phyloP scores from a whole-genome alignment of 1,140 invertebrate genomes.

The Saccostrea glomerata region DNA sequence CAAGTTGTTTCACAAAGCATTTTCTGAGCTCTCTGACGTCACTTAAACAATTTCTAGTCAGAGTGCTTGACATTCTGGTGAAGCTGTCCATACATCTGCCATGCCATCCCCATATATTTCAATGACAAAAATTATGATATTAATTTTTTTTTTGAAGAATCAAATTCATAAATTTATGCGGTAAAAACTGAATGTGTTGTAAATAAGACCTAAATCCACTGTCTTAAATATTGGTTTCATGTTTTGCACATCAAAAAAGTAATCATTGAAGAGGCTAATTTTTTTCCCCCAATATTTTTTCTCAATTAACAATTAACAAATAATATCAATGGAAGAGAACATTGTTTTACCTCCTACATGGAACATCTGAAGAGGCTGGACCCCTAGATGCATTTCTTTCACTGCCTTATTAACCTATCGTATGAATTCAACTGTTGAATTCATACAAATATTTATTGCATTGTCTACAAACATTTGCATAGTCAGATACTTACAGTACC shows the following conservation, averaged over 20 bases:
- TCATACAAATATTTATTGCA: constrained; percentile 74
- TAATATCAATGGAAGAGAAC: too few species aligned
- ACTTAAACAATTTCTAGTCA: constrained; percentile 24
- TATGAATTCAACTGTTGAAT: constrained; percentile 70
- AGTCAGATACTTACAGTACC: constrained; percentile 64
- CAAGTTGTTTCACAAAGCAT: constrained; percentile 60
- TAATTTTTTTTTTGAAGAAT: too few species aligned
- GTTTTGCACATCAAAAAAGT: too few species aligned
- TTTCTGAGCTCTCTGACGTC: constrained; percentile 47
- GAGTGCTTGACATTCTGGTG: constrained; percentile 62
- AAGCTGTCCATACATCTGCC: constrained; percentile 65
- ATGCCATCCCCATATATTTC: constrained; percentile 69
- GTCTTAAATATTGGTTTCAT: too few species aligned
- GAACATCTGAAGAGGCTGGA: constrained; percentile 68
- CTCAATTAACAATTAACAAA: too few species aligned
- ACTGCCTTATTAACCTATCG: constrained; percentile 58
- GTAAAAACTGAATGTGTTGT: too few species aligned
- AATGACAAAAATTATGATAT: neutral
- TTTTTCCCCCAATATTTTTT: too few species aligned
- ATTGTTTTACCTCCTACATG: constrained; percentile 71
- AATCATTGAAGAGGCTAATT: too few species aligned
- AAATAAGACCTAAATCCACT: too few species aligned
- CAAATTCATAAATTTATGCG: too few species aligned
- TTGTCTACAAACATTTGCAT: constrained; percentile 72
- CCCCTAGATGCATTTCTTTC: constrained; percentile 61